phyloP scores from a whole-genome alignment of 2,888 invertebrate species.

The Boloria euphrosyne region DNA sequence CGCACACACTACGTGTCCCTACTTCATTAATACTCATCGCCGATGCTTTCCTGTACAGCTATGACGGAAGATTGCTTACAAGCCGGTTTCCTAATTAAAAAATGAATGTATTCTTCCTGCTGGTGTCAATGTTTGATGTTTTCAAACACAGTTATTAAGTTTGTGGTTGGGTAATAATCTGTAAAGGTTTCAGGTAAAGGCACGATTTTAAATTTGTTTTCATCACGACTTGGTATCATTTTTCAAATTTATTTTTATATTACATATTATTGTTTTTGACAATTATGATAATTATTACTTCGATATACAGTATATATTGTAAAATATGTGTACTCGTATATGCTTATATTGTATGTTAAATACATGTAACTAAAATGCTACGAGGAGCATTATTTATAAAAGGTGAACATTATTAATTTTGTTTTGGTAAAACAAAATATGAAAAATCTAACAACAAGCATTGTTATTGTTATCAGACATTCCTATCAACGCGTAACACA shows the following conservation, averaged over 20 bases:
- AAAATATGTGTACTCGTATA: no score
- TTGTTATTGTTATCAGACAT: constrained; percentile 20
- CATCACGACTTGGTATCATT: no score
- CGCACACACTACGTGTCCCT: constrained; percentile 66
- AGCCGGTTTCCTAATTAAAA: constrained; percentile 79
- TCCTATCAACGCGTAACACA: constrained; percentile 28
- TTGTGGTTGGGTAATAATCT: neutral
- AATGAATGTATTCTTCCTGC: constrained; percentile 57
- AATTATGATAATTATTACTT: no score
- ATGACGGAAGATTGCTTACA: constrained; percentile 78
- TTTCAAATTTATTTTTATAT: no score
- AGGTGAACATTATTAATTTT: no score
- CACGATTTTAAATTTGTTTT: neutral
- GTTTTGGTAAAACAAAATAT: neutral
- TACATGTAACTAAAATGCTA: no score
- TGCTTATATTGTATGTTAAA: no score
- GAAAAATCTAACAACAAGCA: constrained; percentile 9
- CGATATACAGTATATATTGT: no score
- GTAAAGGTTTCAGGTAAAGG: constrained; percentile 15
- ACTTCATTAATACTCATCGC: constrained; percentile 75
- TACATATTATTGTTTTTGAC: no score
- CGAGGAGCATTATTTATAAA: no score
- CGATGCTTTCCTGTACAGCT: constrained; percentile 73
- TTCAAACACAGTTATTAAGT: constrained; percentile 28
- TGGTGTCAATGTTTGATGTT: constrained; percentile 36